Percentiles rank a stretch among this genome's conserved stretches.
These are phyloP conservation scores for Mycogona germanica DNA, from an alignment of 2,888 invertebrate species.

Conservation along the genomic window DNA sequence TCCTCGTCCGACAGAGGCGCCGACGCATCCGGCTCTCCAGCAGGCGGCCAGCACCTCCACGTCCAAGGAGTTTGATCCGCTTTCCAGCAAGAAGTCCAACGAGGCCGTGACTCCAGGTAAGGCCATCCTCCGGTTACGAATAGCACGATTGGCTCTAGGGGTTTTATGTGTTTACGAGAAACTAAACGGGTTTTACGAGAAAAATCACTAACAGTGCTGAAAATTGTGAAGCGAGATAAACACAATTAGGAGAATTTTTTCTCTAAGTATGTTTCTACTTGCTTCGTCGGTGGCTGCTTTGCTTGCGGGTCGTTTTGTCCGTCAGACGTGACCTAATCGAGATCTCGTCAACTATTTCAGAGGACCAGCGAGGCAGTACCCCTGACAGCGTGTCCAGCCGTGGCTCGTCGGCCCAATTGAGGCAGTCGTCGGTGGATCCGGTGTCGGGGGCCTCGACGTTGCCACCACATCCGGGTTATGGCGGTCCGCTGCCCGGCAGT, in stretches of 20 bases:
- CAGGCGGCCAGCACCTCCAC: neutral
- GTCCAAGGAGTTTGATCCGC: slow-evolving; percentile 47
- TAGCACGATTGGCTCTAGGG: neutral
- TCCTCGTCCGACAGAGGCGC: too few species aligned
- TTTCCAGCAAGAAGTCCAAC: slow-evolving; percentile 24
- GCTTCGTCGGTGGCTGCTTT: too few species aligned
- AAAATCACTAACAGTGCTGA: too few species aligned
- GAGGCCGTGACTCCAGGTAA: slow-evolving; percentile 1
- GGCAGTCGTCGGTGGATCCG: slow-evolving; percentile 4
- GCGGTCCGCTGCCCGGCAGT: neutral
- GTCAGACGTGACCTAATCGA: neutral
- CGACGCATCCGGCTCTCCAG: neutral
- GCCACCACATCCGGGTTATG: neutral
- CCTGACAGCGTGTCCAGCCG: slow-evolving; percentile 16
- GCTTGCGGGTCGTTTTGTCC: too few species aligned
- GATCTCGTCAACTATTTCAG: neutral
- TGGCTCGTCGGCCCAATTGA: slow-evolving; percentile 8
- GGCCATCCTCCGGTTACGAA: too few species aligned
- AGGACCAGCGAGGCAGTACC: slow-evolving; percentile 15
- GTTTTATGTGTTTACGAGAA: neutral
- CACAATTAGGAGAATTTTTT: neutral
- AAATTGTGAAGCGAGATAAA: neutral
- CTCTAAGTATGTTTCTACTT: too few species aligned
- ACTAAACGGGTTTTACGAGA: too few species aligned
- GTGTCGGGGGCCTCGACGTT: neutral